Evolutionary conservation across 2,113 vertebrate genomes (phyloP).

Genomic region (Podarcis cretensis): DNA sequence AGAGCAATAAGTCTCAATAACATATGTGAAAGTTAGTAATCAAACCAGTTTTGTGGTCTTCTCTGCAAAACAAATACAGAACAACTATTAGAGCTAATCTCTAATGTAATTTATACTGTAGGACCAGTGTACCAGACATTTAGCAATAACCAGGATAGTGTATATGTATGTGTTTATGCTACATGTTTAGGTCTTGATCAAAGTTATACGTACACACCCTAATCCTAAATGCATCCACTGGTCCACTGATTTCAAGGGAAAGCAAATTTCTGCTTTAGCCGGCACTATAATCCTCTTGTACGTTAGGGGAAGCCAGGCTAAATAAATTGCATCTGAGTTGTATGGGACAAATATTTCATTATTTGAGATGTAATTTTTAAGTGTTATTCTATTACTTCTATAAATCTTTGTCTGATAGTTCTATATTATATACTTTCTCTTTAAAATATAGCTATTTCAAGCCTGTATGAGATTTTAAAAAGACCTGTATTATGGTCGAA

Average conservation of each 20-base stretch:
- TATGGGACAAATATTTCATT: not conserved
- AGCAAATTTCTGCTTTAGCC: not conserved
- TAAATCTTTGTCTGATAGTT: not conserved
- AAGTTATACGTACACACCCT: not conserved
- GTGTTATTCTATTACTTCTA: not conserved
- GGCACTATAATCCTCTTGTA: not conserved
- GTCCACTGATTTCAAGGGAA: not conserved
- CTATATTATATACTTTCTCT: not conserved
- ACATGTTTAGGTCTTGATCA: not conserved
- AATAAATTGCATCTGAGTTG: not conserved
- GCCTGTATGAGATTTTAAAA: not conserved
- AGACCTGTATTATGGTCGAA: not conserved
- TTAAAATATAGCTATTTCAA: not conserved
- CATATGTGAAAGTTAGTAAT: not conserved
- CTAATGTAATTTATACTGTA: not conserved
- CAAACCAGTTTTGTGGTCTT: not conserved
- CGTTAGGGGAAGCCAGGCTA: not conserved
- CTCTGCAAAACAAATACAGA: not conserved
- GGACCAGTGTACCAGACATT: not conserved
- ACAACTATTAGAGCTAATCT: not conserved
- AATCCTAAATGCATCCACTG: not conserved
- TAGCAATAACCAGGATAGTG: not conserved
- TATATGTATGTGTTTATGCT: not conserved
- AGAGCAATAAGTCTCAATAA: not conserved
- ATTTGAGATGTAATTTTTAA: too few species aligned